Conservation (phyloP, 2,797 vertebrate genomes). For the Sebastes kiyomatsui region DNA sequence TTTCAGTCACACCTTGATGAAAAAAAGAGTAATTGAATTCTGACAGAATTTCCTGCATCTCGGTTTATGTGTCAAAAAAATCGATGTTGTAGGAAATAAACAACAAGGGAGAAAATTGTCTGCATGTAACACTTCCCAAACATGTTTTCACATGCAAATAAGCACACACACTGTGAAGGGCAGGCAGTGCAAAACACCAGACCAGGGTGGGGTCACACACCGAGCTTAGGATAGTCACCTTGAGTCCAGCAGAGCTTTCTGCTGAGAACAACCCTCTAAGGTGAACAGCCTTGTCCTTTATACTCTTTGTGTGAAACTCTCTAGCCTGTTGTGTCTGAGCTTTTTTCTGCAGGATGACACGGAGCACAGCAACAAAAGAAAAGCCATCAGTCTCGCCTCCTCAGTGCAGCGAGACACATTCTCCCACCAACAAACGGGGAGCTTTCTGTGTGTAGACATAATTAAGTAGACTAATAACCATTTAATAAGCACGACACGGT, state of each 20-base stretch:
- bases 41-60: background rate
- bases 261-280: conserved; percentile 90
- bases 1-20: background rate
- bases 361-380: conserved; percentile 47
- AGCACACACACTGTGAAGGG: conserved; percentile 5
- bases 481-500: conserved; percentile 28
- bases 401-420: conserved; percentile 20
- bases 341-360: conserved; percentile 87
- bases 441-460: conserved; percentile 20
- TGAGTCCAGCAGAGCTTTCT: conserved; percentile 76
- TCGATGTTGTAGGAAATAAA: background rate
- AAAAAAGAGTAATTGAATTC: background rate
- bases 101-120: background rate
- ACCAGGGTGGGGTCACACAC: conserved; percentile 23
- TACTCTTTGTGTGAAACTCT: conserved; percentile 97
- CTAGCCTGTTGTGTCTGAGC: conserved; percentile 91
- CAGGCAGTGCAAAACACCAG: conserved; percentile 16
- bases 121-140: conserved; percentile 17
- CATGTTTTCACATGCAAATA: conserved; percentile 26
- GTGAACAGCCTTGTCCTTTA: conserved; percentile 95
- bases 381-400: conserved; percentile 33
- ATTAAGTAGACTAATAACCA: conserved; percentile 48
- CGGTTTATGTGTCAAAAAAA: background rate
- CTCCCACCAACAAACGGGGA: conserved; percentile 13
- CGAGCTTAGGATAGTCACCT: conserved; percentile 84